These are phyloP conservation scores for Neomonachus schauinslandi DNA, from an alignment of 2,113 vertebrate species.

Conservation along the genomic window DNA sequence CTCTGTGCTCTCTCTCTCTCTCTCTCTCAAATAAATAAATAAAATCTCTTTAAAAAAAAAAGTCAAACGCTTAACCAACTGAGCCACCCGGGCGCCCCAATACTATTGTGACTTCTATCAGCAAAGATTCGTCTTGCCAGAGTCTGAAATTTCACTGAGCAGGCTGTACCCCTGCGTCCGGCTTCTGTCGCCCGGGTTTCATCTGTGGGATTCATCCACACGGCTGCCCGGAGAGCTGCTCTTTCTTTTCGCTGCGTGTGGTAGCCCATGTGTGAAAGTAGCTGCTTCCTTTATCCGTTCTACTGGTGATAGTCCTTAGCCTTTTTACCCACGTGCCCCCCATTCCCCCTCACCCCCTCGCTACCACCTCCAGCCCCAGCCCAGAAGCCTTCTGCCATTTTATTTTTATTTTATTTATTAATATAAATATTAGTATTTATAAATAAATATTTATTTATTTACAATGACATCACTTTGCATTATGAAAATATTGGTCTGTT, in stretches of 20 bases:
- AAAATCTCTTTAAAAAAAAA: too few species aligned
- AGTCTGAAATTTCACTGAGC: neutral
- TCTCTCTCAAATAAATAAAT: too few species aligned
- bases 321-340: neutral
- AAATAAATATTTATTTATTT: too few species aligned
- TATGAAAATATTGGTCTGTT: neutral
- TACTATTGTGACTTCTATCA: neutral
- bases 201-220: neutral
- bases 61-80: neutral
- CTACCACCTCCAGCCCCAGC: neutral
- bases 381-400: neutral
- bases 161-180: rapidly evolving
- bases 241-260: rapidly evolving
- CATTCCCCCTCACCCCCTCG: neutral
- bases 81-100: neutral
- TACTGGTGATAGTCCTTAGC: neutral
- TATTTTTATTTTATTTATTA: neutral
- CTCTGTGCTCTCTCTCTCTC: too few species aligned
- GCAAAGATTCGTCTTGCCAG: neutral
- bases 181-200: rapidly evolving
- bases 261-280: rapidly evolving
- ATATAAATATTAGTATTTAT: too few species aligned
- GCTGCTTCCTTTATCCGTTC: rapidly evolving
- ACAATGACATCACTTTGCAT: neutral
- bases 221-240: rapidly evolving